Conservation (phyloP, 2,113 vertebrate genomes). For the Romanogobio albipinnatus region DNA sequence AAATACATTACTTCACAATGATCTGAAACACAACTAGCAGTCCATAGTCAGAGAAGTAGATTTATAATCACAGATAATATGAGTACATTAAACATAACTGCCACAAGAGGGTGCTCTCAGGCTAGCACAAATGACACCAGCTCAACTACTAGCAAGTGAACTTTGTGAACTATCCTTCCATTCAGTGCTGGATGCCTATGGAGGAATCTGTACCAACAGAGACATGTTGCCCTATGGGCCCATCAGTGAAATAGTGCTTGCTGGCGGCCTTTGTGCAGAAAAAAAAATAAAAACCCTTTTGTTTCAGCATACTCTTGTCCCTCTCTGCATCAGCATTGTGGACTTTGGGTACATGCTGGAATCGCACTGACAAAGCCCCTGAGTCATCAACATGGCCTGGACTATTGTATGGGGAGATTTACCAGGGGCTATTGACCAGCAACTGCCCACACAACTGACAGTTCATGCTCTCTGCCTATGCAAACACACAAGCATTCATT, state of each 20-base stretch:
- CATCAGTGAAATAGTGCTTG: constrained; percentile 61
- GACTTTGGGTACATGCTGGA: constrained; percentile 58
- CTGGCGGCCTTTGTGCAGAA: constrained; percentile 64
- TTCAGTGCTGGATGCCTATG: constrained; percentile 18
- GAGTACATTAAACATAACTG: neutral
- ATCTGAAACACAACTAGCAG: too few species aligned
- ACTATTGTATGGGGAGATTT: constrained; percentile 67
- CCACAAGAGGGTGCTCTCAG: constrained; percentile 49
- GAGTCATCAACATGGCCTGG: constrained; percentile 68
- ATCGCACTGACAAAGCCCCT: constrained; percentile 64
- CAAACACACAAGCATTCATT: constrained; percentile 16
- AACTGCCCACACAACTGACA: neutral
- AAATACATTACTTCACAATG: too few species aligned
- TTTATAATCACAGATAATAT: too few species aligned
- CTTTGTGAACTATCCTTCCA: constrained; percentile 39
- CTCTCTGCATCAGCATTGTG: constrained; percentile 67
- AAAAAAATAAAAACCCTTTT: constrained; percentile 49
- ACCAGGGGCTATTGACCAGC: constrained; percentile 56
- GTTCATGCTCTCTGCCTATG: neutral
- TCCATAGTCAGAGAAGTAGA: too few species aligned
- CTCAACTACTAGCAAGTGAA: constrained; percentile 17
- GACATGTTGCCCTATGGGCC: constrained; percentile 55
- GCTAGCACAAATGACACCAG: constrained; percentile 8
- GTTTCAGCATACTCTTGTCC: constrained; percentile 57
- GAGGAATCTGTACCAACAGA: constrained; percentile 55